Percentiles rank a stretch among this genome's conserved stretches.
These are phyloP conservation scores for Felis catus DNA, from an alignment of 2,113 vertebrate species.

Conservation along the genomic window F.catus_Fca126_mat1.0 CM031425.1:14098501-14099000, in stretches of 20 bases:
- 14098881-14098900: neutral
- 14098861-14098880: constrained; percentile 17
- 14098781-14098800: neutral
- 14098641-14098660: neutral
- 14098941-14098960: neutral
- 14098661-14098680: constrained; percentile 11
- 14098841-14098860: neutral
- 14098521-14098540: neutral
- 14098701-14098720: neutral
- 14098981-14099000: neutral
- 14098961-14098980: neutral
- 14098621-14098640: neutral
- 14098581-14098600: neutral
- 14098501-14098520: neutral
- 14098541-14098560: neutral
- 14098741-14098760: constrained; percentile 9
- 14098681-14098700: neutral
- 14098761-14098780: neutral
- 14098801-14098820: constrained; percentile 3
- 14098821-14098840: constrained; percentile 27
- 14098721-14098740: neutral
- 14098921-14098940: neutral
- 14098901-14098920: neutral
- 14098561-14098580: neutral
- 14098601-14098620: neutral